Percentiles rank a stretch among this genome's conserved stretches.
Evolutionary conservation across 2,797 vertebrate species (phyloP).

Genomic region (Arnoldichthys spilopterus): DNA sequence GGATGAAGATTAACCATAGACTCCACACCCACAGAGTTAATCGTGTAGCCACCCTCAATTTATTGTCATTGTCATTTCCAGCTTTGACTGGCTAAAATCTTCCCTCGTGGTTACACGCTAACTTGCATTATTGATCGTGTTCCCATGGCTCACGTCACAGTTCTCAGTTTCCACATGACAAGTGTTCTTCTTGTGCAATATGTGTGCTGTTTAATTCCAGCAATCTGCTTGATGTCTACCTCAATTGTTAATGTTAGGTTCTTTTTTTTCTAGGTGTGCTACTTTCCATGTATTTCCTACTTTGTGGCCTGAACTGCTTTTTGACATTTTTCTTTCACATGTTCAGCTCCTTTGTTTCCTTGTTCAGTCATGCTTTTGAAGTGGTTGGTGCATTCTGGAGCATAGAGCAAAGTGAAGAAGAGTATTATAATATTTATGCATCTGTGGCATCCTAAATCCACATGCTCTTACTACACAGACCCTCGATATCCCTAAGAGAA

Average conservation of each 20-base stretch:
- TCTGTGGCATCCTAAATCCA: conserved; percentile 15
- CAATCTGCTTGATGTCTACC: neutral
- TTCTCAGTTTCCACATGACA: neutral
- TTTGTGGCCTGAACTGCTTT: neutral
- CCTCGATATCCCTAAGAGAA: neutral
- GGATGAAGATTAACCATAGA: neutral
- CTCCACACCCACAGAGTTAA: conserved; percentile 2
- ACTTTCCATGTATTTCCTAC: neutral
- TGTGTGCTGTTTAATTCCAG: neutral
- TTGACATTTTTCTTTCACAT: neutral
- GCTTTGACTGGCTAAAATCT: neutral
- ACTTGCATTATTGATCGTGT: neutral
- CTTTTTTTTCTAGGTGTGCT: neutral
- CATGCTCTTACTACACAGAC: conserved; percentile 10
- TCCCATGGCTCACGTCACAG: neutral
- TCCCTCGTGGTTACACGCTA: neutral
- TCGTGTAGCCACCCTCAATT: neutral
- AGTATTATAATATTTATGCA: conserved; percentile 2
- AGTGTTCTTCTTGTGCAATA: neutral
- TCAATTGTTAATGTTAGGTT: neutral
- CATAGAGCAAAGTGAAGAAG: conserved; percentile 4
- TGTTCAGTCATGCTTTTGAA: conserved; percentile 1
- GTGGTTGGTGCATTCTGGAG: conserved; percentile 9
- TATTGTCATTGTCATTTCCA: conserved; percentile 14
- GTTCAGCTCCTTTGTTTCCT: neutral